Evolutionary conservation across 2,797 vertebrate species (phyloP).

Genomic region (Acipenser oxyrinchus): DNA sequence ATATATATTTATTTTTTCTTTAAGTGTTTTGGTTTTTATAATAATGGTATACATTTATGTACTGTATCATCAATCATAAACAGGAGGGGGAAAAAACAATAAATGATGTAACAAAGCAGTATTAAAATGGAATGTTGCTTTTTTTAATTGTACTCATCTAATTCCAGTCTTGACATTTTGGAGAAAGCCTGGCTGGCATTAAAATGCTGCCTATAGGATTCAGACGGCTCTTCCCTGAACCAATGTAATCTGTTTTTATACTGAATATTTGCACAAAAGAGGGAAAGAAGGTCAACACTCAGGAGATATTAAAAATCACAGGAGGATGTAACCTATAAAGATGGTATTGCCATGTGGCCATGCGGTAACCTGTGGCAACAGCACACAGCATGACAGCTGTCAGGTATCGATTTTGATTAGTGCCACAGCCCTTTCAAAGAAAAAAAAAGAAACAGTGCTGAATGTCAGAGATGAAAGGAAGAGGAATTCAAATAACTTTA

Average conservation of each 20-base stretch:
- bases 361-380: conserved; percentile 40
- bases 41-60: no score
- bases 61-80: no score
- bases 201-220: background rate
- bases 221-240: no score
- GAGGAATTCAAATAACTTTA: no score
- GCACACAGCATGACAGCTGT: conserved; percentile 29
- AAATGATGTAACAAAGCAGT: no score
- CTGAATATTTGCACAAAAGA: background rate
- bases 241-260: no score
- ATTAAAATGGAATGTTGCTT: background rate
- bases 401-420: conserved; percentile 30
- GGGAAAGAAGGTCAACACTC: conserved; percentile 1
- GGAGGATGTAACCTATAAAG: background rate
- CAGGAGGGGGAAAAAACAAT: no score
- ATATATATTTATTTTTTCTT: no score
- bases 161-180: background rate
- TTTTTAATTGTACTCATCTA: background rate
- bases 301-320: conserved; percentile 10
- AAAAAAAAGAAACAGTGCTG: conserved; percentile 14
- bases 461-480: conserved; percentile 1
- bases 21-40: no score
- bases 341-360: background rate
- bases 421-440: conserved; percentile 20
- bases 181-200: background rate